Evolutionary conservation across 2,888 invertebrate species (phyloP).

Genomic region (Lasioglossum calceatum): DNA sequence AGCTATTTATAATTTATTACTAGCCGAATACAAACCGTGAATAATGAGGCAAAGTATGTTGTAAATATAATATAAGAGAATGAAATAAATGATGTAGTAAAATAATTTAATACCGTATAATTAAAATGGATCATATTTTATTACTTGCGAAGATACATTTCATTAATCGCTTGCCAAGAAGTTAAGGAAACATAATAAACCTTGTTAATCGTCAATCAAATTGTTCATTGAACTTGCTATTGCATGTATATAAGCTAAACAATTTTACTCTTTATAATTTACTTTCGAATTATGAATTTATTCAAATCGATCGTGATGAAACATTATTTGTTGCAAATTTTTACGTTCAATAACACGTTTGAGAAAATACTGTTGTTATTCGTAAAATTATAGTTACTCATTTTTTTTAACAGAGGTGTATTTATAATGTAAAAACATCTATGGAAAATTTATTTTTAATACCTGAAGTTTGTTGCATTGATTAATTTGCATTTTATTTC

Average conservation of each 20-base stretch:
- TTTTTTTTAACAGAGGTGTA: background rate
- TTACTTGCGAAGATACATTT: constrained; percentile 58
- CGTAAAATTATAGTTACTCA: background rate
- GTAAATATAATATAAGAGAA: constrained; percentile 69
- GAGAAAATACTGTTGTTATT: background rate
- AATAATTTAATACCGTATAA: constrained; percentile 63
- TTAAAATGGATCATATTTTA: constrained; percentile 67
- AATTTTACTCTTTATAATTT: background rate
- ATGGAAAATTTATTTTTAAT: background rate
- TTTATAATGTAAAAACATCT: background rate
- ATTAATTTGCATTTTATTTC: background rate
- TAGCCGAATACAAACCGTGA: constrained; percentile 69
- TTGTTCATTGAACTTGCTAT: constrained; percentile 19
- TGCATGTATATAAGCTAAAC: background rate
- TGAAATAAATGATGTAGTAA: constrained; percentile 66
- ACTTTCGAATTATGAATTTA: background rate
- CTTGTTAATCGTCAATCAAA: background rate
- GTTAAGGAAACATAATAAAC: background rate
- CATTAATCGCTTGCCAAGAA: constrained; percentile 4
- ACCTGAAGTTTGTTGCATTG: background rate
- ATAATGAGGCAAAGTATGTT: constrained; percentile 62
- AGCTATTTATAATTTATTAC: constrained; percentile 82
- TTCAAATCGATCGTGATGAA: background rate
- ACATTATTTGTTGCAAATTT: background rate
- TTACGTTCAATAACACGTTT: background rate